These are phyloP conservation scores for Urosaurus nigricauda DNA, from an alignment of 2,797 vertebrate species.

Conservation along the genomic window DNA sequence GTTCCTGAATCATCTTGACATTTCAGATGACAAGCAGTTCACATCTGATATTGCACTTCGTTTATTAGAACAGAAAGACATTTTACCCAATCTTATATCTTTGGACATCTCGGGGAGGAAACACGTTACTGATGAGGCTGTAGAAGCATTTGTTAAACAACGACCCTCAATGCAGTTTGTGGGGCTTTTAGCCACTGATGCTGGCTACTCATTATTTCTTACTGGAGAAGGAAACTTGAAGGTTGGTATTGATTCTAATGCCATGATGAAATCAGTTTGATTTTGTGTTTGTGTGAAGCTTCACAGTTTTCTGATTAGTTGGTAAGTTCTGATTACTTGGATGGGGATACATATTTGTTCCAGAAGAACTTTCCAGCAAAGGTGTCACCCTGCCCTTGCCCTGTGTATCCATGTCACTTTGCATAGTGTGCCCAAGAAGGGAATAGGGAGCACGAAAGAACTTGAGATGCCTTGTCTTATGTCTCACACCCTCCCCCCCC, in stretches of 20 bases:
- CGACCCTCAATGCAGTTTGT: slow-evolving; percentile 96
- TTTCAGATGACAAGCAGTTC: slow-evolving; percentile 99
- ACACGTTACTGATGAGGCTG: slow-evolving; percentile 92
- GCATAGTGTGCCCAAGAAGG: neutral
- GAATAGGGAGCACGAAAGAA: neutral
- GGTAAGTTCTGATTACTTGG: neutral
- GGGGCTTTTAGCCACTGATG: slow-evolving; percentile 95
- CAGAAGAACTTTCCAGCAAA: neutral
- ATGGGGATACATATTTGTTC: neutral
- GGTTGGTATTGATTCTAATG: slow-evolving; percentile 78
- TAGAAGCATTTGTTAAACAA: slow-evolving; percentile 90
- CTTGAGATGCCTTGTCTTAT: too few relatives aligned
- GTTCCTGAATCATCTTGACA: slow-evolving; percentile 92
- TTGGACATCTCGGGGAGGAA: slow-evolving; percentile 96
- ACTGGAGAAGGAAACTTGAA: slow-evolving; percentile 94
- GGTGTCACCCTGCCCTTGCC: neutral
- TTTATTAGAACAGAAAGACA: slow-evolving; percentile 91
- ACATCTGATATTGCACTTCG: slow-evolving; percentile 97
- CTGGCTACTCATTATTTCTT: slow-evolving; percentile 95
- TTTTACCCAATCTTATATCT: slow-evolving; percentile 91
- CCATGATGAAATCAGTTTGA: neutral
- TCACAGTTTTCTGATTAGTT: neutral
- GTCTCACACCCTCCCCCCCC: too few relatives aligned
- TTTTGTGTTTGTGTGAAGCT: neutral
- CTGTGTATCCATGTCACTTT: too few relatives aligned